phyloP scores from a whole-genome alignment of 2,113 vertebrate species.

The Tor tambroides region DNA sequence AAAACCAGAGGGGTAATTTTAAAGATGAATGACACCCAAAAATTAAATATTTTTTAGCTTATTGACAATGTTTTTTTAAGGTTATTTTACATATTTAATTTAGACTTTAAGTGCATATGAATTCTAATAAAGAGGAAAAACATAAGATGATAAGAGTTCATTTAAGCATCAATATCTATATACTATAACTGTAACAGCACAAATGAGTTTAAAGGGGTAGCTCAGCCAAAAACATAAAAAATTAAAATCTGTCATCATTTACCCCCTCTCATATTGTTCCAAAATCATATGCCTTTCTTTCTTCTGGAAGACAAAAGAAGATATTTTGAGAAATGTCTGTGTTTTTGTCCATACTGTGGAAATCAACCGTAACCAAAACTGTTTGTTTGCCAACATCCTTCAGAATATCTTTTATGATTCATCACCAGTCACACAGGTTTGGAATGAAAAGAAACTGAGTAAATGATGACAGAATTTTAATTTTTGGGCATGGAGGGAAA shows the following conservation, averaged over 20 bases:
- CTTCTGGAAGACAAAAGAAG: neutral
- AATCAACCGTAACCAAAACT: neutral
- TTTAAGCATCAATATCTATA: too few species aligned
- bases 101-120: constrained; percentile 2
- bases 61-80: neutral
- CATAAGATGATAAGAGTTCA: neutral
- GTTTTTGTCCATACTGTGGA: neutral
- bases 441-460: too few species aligned
- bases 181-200: neutral
- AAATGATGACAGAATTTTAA: neutral
- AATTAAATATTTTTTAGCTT: neutral
- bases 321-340: neutral
- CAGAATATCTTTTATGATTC: too few species aligned
- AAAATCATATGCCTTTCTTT: neutral
- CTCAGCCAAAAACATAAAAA: neutral
- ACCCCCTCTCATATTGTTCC: neutral
- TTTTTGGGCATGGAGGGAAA: constrained; percentile 77
- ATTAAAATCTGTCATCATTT: neutral
- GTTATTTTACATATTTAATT: neutral
- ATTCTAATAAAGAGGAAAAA: neutral
- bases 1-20: neutral
- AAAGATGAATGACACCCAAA: neutral
- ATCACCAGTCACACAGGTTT: too few species aligned
- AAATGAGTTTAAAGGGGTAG: neutral
- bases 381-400: neutral